These are phyloP conservation scores for Apis cerana DNA, from an alignment of 1,140 invertebrate species.

Conservation along the genomic window DNA sequence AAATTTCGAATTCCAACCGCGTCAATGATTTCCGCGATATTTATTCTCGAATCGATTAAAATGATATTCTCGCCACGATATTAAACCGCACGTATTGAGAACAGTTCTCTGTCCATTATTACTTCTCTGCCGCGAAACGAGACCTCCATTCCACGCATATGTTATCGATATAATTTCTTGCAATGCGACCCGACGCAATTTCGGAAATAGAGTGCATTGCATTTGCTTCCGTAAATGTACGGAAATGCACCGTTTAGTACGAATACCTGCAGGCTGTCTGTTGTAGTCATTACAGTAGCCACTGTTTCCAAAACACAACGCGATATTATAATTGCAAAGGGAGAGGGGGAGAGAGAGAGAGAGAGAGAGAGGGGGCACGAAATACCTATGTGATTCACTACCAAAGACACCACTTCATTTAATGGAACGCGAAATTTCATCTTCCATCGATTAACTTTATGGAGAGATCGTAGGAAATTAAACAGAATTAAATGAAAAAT, in stretches of 20 bases:
- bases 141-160: neutral
- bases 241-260: constrained; percentile 30
- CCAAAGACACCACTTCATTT: constrained; percentile 33
- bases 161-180: constrained; percentile 39
- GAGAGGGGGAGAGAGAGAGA: too few species aligned
- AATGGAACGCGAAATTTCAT: constrained; percentile 22
- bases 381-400: constrained; percentile 33
- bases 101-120: neutral
- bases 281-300: neutral
- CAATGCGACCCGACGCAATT: constrained; percentile 4
- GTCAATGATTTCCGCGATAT: neutral
- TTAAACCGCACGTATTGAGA: neutral
- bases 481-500: too few species aligned
- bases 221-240: constrained; percentile 17
- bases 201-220: constrained; percentile 6
- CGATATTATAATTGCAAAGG: constrained; percentile 51
- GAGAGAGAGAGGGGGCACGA: neutral
- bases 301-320: constrained; percentile 36
- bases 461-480: constrained; percentile 8
- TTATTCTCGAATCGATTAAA: neutral
- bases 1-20: too few species aligned
- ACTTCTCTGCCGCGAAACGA: neutral
- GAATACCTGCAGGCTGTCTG: constrained; percentile 32
- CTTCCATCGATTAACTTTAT: neutral
- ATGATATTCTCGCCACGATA: neutral